Evolutionary conservation across 2,888 invertebrate species (phyloP).

Genomic region (Trissoscelio sp.): DNA sequence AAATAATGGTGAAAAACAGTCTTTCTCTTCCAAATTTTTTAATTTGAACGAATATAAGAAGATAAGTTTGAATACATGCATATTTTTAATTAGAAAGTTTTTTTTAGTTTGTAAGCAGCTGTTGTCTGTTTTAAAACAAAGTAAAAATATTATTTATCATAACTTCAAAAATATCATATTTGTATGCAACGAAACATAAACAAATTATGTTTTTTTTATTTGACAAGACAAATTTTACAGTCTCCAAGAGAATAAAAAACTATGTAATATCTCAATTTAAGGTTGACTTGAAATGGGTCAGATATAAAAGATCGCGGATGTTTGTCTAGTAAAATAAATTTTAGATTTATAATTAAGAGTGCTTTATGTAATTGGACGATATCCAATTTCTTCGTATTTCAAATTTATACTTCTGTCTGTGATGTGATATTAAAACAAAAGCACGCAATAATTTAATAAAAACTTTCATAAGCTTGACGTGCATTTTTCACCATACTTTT

Average conservation of each 20-base stretch:
- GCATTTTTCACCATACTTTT: background rate
- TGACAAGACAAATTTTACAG: slow-evolving; percentile 2
- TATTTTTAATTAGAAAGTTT: no score
- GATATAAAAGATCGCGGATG: slow-evolving; percentile 5
- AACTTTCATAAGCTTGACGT: background rate
- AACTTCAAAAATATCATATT: no score
- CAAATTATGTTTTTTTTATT: slow-evolving; percentile 6
- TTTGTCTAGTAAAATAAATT: slow-evolving; percentile 10
- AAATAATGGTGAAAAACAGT: no score
- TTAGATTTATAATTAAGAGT: slow-evolving; percentile 11
- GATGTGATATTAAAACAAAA: background rate
- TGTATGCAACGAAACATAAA: slow-evolving; percentile 1
- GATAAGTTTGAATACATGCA: no score
- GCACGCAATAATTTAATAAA: background rate
- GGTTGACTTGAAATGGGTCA: slow-evolving; percentile 16
- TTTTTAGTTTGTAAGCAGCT: no score
- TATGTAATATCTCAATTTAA: slow-evolving; percentile 13
- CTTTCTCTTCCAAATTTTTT: no score
- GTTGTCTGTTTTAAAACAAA: no score
- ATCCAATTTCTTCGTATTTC: slow-evolving; percentile 15
- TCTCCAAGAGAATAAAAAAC: background rate
- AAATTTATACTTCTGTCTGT: background rate
- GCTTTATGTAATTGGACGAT: background rate
- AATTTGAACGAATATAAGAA: no score
- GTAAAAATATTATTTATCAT: no score